A percentile compares a stretch with the other conserved stretches of the same genome.
phyloP scores from a whole-genome alignment of 1,140 invertebrate species.

The Bombus pascuorum region DNA sequence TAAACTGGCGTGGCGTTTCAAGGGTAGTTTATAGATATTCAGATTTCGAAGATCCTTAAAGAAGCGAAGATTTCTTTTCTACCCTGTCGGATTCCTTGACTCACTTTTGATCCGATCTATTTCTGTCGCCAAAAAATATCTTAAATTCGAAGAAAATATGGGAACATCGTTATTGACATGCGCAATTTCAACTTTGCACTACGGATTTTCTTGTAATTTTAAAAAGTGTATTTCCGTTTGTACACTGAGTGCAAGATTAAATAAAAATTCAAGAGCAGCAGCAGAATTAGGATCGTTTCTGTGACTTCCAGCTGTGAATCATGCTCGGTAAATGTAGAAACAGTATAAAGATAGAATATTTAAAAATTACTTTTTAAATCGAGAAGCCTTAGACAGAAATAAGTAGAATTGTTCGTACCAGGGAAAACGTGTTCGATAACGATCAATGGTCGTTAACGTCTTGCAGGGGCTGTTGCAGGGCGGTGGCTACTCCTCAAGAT shows the following conservation, averaged over 20 bases:
- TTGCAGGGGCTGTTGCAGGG: conserved; percentile 81
- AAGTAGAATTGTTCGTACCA: too few species aligned
- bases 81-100: background rate
- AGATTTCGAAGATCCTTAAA: background rate
- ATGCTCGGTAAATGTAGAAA: background rate
- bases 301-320: background rate
- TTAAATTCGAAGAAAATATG: too few species aligned
- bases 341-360: background rate
- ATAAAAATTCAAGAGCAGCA: too few species aligned
- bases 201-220: too few species aligned
- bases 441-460: conserved; percentile 65
- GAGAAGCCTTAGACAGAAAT: too few species aligned
- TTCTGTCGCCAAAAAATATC: background rate
- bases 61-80: background rate
- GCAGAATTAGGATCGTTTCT: background rate
- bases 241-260: too few species aligned
- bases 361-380: background rate
- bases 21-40: background rate
- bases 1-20: background rate
- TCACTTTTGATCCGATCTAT: background rate
- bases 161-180: too few species aligned
- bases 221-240: background rate
- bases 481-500: conserved; percentile 79
- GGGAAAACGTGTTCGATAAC: conserved; percentile 16
- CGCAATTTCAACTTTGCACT: too few species aligned